Percentiles rank a stretch among this genome's conserved stretches.
phyloP scores from a whole-genome alignment of 2,888 invertebrate genomes.

The Drosophila mimetica region DNA sequence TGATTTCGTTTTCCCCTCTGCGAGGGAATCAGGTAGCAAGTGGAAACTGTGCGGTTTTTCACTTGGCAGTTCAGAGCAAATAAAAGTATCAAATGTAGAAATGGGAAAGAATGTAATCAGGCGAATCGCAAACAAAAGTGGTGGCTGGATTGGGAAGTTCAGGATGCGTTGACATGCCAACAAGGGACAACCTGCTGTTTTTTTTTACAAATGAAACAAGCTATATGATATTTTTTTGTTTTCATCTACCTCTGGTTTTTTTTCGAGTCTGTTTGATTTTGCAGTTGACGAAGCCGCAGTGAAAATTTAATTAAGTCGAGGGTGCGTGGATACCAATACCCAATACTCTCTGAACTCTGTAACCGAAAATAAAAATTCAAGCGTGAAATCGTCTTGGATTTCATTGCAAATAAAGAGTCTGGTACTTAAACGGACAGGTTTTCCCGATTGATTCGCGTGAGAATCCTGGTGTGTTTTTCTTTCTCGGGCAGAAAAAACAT shows the following conservation, averaged over 20 bases:
- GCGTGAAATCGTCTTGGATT: slow-evolving; percentile 72
- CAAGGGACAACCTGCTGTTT: slow-evolving; percentile 61
- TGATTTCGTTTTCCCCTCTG: neutral
- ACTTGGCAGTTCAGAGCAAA: slow-evolving; percentile 58
- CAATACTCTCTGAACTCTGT: slow-evolving; percentile 16
- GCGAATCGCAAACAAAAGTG: slow-evolving; percentile 67
- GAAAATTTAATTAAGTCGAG: slow-evolving; percentile 81
- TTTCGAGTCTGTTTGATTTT: slow-evolving; percentile 52
- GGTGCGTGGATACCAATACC: slow-evolving; percentile 42
- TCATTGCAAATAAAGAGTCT: slow-evolving; percentile 72
- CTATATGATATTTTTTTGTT: slow-evolving; percentile 78
- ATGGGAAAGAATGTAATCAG: slow-evolving; percentile 60
- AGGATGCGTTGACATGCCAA: slow-evolving; percentile 65
- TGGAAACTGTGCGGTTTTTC: slow-evolving; percentile 68
- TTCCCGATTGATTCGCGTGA: slow-evolving; percentile 73
- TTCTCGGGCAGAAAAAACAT: slow-evolving; percentile 48
- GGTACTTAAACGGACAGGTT: slow-evolving; percentile 50
- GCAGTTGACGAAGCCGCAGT: slow-evolving; percentile 76
- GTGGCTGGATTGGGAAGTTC: slow-evolving; percentile 5
- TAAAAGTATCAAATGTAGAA: slow-evolving; percentile 70
- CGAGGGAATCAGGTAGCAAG: slow-evolving; percentile 41
- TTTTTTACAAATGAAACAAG: slow-evolving; percentile 64
- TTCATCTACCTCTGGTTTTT: slow-evolving; percentile 44
- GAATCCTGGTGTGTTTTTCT: slow-evolving; percentile 68
- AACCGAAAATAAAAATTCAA: slow-evolving; percentile 50